Conservation (phyloP, 2,888 invertebrate species). For the Holacanthella duospinosa region DNA sequence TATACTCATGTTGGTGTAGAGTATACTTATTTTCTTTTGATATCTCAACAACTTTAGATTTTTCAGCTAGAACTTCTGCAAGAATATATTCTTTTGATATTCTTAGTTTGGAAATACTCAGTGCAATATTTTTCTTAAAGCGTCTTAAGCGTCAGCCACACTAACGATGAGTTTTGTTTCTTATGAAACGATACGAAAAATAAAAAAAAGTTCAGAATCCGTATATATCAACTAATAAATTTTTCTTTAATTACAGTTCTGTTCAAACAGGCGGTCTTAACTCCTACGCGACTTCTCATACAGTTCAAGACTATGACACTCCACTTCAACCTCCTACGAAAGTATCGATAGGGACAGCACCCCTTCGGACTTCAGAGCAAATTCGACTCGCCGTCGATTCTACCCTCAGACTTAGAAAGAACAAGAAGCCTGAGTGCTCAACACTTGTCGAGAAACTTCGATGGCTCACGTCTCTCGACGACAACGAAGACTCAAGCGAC, state of each 20-base stretch:
- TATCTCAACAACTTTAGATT: no score
- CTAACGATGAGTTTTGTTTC: no score
- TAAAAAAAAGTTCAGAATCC: no score
- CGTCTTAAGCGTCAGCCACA: no score
- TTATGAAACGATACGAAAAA: no score
- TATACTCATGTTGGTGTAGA: no score
- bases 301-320: background rate
- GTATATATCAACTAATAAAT: no score
- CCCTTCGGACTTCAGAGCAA: slow-evolving; percentile 36
- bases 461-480: slow-evolving; percentile 73
- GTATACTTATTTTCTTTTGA: no score
- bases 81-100: background rate
- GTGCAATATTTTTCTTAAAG: no score
- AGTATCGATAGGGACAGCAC: slow-evolving; percentile 36
- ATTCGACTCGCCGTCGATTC: slow-evolving; percentile 52
- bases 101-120: no score
- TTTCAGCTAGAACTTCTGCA: background rate
- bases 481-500: slow-evolving; percentile 51
- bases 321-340: slow-evolving; percentile 19
- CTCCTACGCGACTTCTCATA: background rate
- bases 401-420: slow-evolving; percentile 49
- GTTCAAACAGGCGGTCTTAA: background rate
- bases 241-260: background rate
- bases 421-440: slow-evolving; percentile 47
- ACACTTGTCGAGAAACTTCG: slow-evolving; percentile 76